These are phyloP conservation scores for Myiopsitta monachus DNA, from an alignment of 2,113 vertebrate genomes.

Conservation along the genomic window DNA sequence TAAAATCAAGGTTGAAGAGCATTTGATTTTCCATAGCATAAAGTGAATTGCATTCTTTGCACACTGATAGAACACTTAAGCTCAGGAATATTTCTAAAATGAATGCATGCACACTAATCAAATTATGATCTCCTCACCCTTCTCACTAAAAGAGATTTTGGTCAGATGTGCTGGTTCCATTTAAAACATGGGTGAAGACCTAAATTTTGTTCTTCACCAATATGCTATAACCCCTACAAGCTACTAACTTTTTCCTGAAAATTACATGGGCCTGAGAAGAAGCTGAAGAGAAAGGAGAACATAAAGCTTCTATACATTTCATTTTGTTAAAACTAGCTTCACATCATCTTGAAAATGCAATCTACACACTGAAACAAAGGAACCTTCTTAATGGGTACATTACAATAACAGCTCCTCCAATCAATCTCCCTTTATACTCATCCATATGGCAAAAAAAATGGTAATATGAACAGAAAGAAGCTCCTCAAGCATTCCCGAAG, in stretches of 20 bases:
- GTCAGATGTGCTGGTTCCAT: neutral
- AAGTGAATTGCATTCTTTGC: neutral
- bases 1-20: neutral
- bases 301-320: neutral
- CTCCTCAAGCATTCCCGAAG: neutral
- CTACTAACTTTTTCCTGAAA: neutral
- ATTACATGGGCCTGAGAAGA: neutral
- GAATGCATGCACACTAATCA: neutral
- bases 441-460: neutral
- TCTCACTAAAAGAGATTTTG: neutral
- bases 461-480: neutral
- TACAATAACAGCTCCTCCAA: neutral
- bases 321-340: neutral
- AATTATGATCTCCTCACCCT: neutral
- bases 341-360: neutral
- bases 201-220: neutral
- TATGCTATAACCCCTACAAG: neutral
- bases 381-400: neutral
- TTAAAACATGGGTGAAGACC: neutral
- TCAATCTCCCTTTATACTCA: constrained; percentile 27
- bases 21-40: neutral
- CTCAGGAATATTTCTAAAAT: neutral
- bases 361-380: constrained; percentile 11
- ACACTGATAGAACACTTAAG: neutral
- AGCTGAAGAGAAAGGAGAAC: neutral